These are phyloP conservation scores for Zaprionus nigranus DNA, from an alignment of 1,140 invertebrate species.

Conservation along the genomic window DNA sequence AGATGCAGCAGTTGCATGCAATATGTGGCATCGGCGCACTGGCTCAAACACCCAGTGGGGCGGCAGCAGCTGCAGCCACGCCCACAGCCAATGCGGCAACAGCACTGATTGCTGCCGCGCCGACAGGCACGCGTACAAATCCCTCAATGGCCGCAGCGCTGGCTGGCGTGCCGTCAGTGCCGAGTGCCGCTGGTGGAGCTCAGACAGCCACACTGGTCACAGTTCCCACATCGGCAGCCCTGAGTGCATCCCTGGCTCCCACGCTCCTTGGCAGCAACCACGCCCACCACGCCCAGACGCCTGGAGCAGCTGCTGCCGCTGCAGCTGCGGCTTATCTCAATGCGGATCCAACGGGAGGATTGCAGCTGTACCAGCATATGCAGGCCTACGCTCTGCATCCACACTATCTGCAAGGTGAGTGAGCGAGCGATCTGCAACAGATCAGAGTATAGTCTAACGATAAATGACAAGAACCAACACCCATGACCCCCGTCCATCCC, in stretches of 20 bases:
- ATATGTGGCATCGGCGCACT: conserved; percentile 89
- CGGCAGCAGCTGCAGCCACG: conserved; percentile 59
- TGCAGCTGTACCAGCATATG: conserved; percentile 90
- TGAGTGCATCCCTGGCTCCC: conserved; percentile 55
- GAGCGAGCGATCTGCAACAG: background rate
- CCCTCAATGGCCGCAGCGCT: conserved; percentile 67
- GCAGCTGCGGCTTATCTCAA: conserved; percentile 66
- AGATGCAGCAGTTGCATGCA: conserved; percentile 95
- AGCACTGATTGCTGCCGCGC: conserved; percentile 62
- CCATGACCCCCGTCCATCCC: background rate
- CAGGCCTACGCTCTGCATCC: conserved; percentile 91
- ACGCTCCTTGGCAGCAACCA: conserved; percentile 51
- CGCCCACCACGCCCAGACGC: conserved; percentile 52
- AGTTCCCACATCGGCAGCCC: conserved; percentile 50
- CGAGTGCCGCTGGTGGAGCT: conserved; percentile 39
- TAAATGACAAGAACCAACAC: background rate
- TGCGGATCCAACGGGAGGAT: conserved; percentile 85
- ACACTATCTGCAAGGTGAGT: conserved; percentile 87
- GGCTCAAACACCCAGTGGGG: conserved; percentile 56
- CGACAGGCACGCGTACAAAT: conserved; percentile 53
- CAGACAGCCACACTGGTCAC: conserved; percentile 57
- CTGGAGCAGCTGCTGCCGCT: conserved; percentile 56
- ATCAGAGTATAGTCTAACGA: background rate
- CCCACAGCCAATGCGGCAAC: conserved; percentile 64
- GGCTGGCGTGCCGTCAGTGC: conserved; percentile 64